A percentile compares a stretch with the other conserved stretches of the same genome.
Conservation (phyloP, 2,888 invertebrate genomes). For the Lissonota sp. region DNA sequence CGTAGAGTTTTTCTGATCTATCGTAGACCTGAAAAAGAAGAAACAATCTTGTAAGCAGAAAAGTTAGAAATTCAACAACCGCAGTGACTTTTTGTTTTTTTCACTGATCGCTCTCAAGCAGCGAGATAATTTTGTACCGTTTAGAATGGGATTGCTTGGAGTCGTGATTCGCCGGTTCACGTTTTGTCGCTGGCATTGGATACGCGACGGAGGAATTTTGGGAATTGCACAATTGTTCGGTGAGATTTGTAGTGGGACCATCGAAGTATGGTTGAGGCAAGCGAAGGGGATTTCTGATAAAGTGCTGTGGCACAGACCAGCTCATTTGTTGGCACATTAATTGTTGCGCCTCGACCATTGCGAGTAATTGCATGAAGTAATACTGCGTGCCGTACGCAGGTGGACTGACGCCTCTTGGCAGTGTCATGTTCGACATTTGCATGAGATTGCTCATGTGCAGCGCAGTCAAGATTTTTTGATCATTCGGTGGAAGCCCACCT, state of each 20-base stretch:
- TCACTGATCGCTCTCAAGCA: not conserved
- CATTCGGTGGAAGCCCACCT: slow-evolving; percentile 75
- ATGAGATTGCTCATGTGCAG: slow-evolving; percentile 83
- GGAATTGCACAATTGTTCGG: slow-evolving; percentile 78
- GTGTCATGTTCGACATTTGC: slow-evolving; percentile 80
- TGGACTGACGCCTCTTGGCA: slow-evolving; percentile 72
- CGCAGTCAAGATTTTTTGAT: slow-evolving; percentile 82
- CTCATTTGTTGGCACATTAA: slow-evolving; percentile 81
- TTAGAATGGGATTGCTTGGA: slow-evolving; percentile 79
- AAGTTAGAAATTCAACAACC: not conserved
- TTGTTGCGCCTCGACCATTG: slow-evolving; percentile 74
- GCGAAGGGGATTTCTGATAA: slow-evolving; percentile 76
- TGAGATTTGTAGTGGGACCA: slow-evolving; percentile 72
- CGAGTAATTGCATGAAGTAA: slow-evolving; percentile 80
- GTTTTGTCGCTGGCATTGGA: slow-evolving; percentile 77
- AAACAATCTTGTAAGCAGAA: not conserved
- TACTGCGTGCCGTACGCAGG: slow-evolving; percentile 68
- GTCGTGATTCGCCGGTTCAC: slow-evolving; percentile 75
- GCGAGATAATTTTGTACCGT: slow-evolving; percentile 74
- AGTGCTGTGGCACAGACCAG: slow-evolving; percentile 79
- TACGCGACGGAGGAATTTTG: slow-evolving; percentile 76
- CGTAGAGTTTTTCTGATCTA: slow-evolving; percentile 86
- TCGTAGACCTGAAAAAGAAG: slow-evolving; percentile 84
- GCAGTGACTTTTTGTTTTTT: not conserved
- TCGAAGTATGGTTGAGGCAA: slow-evolving; percentile 76